Evolutionary conservation across 2,113 vertebrate species (phyloP).

Genomic region (Peromyscus leucopus): DNA sequence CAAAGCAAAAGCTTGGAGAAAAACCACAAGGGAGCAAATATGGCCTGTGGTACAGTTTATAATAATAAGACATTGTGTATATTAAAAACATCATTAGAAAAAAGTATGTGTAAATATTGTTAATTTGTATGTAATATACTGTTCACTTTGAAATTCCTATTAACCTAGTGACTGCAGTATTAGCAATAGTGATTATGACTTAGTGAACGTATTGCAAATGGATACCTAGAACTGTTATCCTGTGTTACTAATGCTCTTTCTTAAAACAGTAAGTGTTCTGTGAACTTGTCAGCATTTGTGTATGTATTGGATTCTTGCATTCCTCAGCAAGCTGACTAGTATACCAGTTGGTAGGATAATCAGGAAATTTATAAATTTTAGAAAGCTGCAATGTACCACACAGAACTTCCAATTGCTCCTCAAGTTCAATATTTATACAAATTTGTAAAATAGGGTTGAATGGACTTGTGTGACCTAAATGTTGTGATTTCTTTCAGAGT

Average conservation of each 20-base stretch:
- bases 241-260: background rate
- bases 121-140: background rate
- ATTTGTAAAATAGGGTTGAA: background rate
- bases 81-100: background rate
- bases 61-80: background rate
- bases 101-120: background rate
- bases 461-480: background rate
- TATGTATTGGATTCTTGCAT: background rate
- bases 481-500: background rate
- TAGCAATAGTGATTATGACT: background rate
- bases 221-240: background rate
- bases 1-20: background rate
- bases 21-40: background rate
- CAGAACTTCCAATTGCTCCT: background rate
- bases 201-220: background rate
- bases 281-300: background rate
- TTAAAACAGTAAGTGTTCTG: background rate
- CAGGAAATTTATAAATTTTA: background rate
- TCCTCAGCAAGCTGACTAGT: background rate
- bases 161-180: background rate
- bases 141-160: background rate
- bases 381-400: background rate
- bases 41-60: background rate
- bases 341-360: background rate
- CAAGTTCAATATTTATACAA: slow-evolving; percentile 26